Conservation (phyloP, 2,888 invertebrate genomes). For the Ochropleura plecta region DNA sequence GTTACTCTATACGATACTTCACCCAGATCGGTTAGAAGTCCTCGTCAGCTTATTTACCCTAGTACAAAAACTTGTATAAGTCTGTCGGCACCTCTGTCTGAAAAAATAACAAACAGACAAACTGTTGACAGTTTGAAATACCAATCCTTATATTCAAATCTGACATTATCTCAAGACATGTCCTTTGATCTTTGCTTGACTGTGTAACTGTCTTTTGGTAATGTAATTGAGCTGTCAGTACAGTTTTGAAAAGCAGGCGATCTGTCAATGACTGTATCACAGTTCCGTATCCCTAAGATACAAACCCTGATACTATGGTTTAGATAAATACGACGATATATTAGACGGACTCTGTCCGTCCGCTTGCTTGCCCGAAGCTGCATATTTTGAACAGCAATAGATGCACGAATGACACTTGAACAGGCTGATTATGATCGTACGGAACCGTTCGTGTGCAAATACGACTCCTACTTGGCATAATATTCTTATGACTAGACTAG, state of each 20-base stretch:
- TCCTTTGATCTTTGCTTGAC: conserved; percentile 3
- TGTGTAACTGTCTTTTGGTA: not conserved
- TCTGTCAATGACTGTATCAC: not conserved
- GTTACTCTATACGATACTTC: not conserved
- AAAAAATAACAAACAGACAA: not conserved
- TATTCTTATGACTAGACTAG: not conserved
- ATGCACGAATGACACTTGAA: no score
- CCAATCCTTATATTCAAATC: not conserved
- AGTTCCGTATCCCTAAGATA: not conserved
- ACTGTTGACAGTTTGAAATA: conserved; percentile 14
- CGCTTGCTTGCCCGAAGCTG: no score
- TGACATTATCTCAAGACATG: conserved; percentile 8
- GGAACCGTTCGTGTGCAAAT: not conserved
- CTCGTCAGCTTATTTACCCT: not conserved
- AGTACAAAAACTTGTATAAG: not conserved
- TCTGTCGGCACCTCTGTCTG: not conserved
- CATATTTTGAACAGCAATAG: no score
- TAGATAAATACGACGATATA: no score
- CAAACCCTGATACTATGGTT: no score
- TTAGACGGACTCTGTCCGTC: no score
- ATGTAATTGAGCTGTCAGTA: conserved; percentile 2
- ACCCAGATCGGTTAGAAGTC: not conserved
- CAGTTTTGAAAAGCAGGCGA: not conserved
- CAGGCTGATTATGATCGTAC: no score
- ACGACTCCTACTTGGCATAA: not conserved